Evolutionary conservation across 2,797 vertebrate genomes (phyloP).

Genomic region (Calcarius lapponicus): DNA sequence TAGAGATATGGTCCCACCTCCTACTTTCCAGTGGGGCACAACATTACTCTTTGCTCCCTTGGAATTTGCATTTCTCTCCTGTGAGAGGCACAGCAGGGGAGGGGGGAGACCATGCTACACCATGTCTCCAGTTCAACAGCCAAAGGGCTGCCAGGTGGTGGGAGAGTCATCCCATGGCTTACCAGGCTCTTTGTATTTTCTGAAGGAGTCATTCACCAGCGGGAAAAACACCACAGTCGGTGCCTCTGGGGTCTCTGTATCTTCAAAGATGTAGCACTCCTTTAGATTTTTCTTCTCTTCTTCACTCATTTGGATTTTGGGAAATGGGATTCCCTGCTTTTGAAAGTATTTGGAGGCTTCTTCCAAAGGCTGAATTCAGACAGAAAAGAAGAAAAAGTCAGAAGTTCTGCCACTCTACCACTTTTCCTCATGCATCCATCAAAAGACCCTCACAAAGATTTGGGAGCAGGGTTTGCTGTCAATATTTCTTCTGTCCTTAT

Average conservation of each 20-base stretch:
- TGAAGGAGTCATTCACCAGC: slow-evolving; percentile 81
- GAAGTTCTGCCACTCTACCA: background rate
- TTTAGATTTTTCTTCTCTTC: slow-evolving; percentile 74
- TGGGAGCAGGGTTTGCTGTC: accelerated
- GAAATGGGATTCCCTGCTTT: slow-evolving; percentile 82
- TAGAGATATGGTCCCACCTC: background rate
- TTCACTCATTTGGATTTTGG: slow-evolving; percentile 72
- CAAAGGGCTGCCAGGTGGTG: background rate
- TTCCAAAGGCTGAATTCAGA: slow-evolving; percentile 76
- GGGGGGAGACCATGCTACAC: accelerated
- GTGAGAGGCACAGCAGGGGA: background rate
- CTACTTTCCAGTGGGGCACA: background rate
- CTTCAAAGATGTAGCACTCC: slow-evolving; percentile 83
- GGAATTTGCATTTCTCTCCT: background rate
- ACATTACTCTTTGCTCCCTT: accelerated
- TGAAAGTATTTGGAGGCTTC: slow-evolving; percentile 80
- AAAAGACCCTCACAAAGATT: background rate
- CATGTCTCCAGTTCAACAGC: background rate
- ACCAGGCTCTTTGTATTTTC: slow-evolving; percentile 84
- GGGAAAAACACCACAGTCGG: slow-evolving; percentile 85
- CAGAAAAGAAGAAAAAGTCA: background rate
- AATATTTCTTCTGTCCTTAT: background rate
- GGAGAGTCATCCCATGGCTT: background rate
- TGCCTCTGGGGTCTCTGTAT: slow-evolving; percentile 68
- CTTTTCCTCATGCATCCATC: background rate